Percentiles rank a stretch among this genome's conserved stretches.
These are phyloP conservation scores for Cavia aperea DNA, from an alignment of 2,113 vertebrate genomes.

Conservation along the genomic window DNA sequence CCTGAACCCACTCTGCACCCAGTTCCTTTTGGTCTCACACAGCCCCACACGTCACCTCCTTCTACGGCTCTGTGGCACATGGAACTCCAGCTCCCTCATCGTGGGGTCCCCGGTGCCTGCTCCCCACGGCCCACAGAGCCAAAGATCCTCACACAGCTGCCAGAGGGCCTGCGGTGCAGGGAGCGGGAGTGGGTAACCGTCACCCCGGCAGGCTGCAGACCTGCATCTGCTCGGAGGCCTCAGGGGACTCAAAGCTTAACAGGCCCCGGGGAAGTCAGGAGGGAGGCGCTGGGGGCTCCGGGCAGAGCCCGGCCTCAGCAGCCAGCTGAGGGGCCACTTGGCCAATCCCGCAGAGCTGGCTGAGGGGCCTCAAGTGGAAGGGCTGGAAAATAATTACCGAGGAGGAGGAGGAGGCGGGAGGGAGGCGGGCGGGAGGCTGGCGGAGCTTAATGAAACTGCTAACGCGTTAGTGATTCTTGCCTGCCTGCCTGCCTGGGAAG, in stretches of 20 bases:
- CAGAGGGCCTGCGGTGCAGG: not conserved
- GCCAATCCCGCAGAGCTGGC: slow-evolving; percentile 38
- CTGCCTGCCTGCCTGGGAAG: slow-evolving; percentile 63
- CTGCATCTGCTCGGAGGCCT: slow-evolving; percentile 69
- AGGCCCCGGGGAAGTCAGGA: slow-evolving; percentile 15
- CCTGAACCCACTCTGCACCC: rapidly evolving
- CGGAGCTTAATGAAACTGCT: slow-evolving; percentile 70
- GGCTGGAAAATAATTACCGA: slow-evolving; percentile 70
- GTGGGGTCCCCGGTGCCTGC: not conserved
- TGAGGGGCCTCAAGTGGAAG: slow-evolving; percentile 56
- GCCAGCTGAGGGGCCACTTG: slow-evolving; percentile 38
- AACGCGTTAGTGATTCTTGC: slow-evolving; percentile 61
- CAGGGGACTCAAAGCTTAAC: slow-evolving; percentile 69
- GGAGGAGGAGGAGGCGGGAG: slow-evolving; percentile 63
- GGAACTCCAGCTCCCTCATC: not conserved
- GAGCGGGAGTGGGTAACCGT: slow-evolving; percentile 49
- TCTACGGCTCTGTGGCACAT: not conserved
- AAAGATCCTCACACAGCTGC: not conserved
- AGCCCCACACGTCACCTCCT: rapidly evolving
- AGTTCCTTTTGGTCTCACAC: rapidly evolving
- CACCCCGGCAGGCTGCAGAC: slow-evolving; percentile 63
- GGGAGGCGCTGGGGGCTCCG: slow-evolving; percentile 37
- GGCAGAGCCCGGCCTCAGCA: slow-evolving; percentile 40
- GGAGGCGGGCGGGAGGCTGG: slow-evolving; percentile 60
- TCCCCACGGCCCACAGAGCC: not conserved